phyloP scores from a whole-genome alignment of 1,140 invertebrate genomes.

The Sycobia sp. region DNA sequence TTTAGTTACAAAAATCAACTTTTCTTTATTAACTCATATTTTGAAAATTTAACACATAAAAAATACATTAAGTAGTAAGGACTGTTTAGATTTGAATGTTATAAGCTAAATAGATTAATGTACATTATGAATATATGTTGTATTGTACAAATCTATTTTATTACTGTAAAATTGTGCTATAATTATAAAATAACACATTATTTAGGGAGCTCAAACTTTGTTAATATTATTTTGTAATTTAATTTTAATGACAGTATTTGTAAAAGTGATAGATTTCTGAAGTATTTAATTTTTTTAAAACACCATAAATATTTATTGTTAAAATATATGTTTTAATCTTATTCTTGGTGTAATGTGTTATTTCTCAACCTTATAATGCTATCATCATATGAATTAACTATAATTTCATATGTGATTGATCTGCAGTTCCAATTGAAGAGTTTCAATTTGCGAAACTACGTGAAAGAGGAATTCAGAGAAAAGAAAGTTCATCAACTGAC shows the following conservation, averaged over 20 bases:
- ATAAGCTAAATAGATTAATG: background rate
- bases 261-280: too few species aligned
- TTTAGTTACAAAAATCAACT: background rate
- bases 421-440: slow-evolving; percentile 58
- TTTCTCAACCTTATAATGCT: slow-evolving; percentile 9
- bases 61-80: background rate
- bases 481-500: slow-evolving; percentile 63
- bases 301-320: slow-evolving; percentile 2
- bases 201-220: background rate
- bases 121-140: background rate
- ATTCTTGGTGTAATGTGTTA: background rate
- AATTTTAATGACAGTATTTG: too few species aligned
- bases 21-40: slow-evolving; percentile 1
- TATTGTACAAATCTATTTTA: slow-evolving; percentile 24
- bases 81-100: background rate
- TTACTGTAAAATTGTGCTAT: background rate
- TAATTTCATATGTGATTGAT: slow-evolving; percentile 44
- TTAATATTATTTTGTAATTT: background rate
- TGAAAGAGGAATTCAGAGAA: slow-evolving; percentile 58
- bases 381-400: slow-evolving; percentile 32
- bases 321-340: slow-evolving; percentile 6
- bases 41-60: too few species aligned
- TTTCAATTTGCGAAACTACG: slow-evolving; percentile 57
- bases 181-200: background rate
- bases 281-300: background rate